Percentiles rank a stretch among this genome's conserved stretches.
phyloP scores from a whole-genome alignment of 53 echinoderm and acorn worm species.

The Patiria pectinifera region DNA sequence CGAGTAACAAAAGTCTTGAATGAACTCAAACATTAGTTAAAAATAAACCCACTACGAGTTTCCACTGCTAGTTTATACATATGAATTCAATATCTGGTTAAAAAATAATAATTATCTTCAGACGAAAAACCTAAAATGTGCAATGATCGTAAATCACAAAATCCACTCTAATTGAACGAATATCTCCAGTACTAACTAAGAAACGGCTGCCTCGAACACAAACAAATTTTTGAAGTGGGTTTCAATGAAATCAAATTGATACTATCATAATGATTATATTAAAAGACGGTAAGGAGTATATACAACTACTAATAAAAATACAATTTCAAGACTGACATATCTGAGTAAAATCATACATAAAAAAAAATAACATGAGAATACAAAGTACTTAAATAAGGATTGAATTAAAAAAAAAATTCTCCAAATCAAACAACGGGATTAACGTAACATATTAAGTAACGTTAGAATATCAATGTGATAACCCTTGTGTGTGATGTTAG shows the following conservation, averaged over 20 bases:
- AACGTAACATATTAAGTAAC: background rate
- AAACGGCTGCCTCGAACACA: background rate
- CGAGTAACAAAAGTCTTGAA: background rate
- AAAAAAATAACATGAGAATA: constrained; percentile 4
- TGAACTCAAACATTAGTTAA: background rate
- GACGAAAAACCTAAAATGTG: background rate
- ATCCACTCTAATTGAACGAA: background rate
- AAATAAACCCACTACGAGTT: background rate
- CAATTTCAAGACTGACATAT: constrained; percentile 15
- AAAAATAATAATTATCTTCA: background rate
- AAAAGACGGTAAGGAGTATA: constrained; percentile 47
- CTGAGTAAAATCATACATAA: background rate
- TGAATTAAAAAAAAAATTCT: background rate
- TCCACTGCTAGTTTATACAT: too few species aligned
- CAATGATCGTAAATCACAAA: background rate
- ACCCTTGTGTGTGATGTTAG: background rate
- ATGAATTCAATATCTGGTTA: background rate
- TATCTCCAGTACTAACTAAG: background rate
- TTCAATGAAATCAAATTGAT: constrained; percentile 1
- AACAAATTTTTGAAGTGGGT: too few species aligned
- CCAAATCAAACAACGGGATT: background rate
- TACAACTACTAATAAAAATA: constrained; percentile 49
- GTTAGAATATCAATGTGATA: background rate
- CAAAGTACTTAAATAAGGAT: constrained; percentile 9
- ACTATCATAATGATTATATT: background rate